Evolutionary conservation across 2,797 vertebrate species (phyloP), one percentile per base, ranked within the genome.

Genomic region (Pteropus rufus): DNA sequence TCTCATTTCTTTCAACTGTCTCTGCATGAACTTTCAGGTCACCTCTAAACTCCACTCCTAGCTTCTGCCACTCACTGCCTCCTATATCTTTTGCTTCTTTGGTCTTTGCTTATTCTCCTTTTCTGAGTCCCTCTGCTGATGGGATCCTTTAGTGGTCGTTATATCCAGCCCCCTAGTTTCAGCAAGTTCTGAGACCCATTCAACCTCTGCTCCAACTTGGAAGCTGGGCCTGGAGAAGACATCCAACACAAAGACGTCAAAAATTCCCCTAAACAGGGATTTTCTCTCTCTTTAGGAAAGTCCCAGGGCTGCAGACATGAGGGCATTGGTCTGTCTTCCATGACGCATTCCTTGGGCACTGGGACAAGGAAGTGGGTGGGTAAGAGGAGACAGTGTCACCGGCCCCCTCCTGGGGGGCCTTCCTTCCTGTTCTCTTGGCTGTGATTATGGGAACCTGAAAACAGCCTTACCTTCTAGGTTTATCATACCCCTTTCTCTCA

Each of bases 371-470:
- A 93, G 52, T 89, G 93, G 64, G 91, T 81, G 91, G 76, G 93
- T 97, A 54, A 77, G 67, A 96, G 64, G 80, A 75, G 62, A 82
- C 23, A 44, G 46, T 69, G 79, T 91, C 75, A 81, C 24, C 70
- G 36, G 16, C 12, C 60, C 9, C 10, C 26, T 89, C 56, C 39
- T 65, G n/a, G 88, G 76, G 56, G 90, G 75, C 52, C 19, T 87
- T 91, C 91, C 95, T 95, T 96, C 85, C 75, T 97, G 79, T 39
- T 94, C 93, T 58, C 23, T 84, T 89, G 92, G 91, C 70, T 98
- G 79, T 95, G 75, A 97, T 91, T 93, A 97, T 62, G 36, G 93
- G 97, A 97, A 95, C 76, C 95, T 97, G 91, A 98, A 98, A 92
- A 29, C 34, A 86, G 80, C 84, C 67, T 96, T 7, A 69, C 94